Base-by-base conservation (phyloP, 1,140 invertebrate genomes). In the Drosophila erecta region DNA sequence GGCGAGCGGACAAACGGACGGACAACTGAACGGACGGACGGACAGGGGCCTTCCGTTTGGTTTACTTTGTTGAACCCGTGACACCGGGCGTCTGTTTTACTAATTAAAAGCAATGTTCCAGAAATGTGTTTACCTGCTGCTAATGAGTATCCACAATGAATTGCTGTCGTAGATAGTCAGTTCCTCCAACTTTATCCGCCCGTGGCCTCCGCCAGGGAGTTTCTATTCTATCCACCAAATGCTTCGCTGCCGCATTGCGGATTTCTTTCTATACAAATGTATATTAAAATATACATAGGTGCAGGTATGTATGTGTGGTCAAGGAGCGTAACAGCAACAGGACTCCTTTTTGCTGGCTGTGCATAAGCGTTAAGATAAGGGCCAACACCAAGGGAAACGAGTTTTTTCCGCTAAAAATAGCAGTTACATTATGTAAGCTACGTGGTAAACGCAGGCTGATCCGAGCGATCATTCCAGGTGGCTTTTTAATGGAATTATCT, bases 91-190 rank as follows among this genome's bases (percentile, higher is more conserved):
- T 86, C 83, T 86, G 83, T 89, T 86, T 81, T 74, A 87, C 83
- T 86, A 87, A 86, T 86, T 86, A 86, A 86, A 86, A 87, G 83
- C 83, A 86, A 86, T 86, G 83, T 86, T 79, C 84, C 84, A 87
- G 83, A 86, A 86, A 86, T 86, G 83, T 89, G 83, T 86, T 86
- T 86, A 86, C 83, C 84, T 89, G 83, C 79, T 79, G 79, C 79
- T 86, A 86, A 86, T 89, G 83, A 86, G 84, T 87, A 86, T 83
- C 81, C 83, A 86, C 83, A 86, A 86, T 86, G 83, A 86, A 86
- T 86, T 86, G 85, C 79, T 79, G 76, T 83, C 79, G 79, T 64
- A 79, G 70, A 76, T 83, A 74, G 74, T 76, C 61, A 61, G 64
- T 46, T 65, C 30, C 59, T 64, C 59, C 59, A 67, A 67, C 43